These are phyloP conservation scores for Porphyrio hochstetteri DNA, from an alignment of 2,113 vertebrate genomes.

Conservation along the genomic window DNA sequence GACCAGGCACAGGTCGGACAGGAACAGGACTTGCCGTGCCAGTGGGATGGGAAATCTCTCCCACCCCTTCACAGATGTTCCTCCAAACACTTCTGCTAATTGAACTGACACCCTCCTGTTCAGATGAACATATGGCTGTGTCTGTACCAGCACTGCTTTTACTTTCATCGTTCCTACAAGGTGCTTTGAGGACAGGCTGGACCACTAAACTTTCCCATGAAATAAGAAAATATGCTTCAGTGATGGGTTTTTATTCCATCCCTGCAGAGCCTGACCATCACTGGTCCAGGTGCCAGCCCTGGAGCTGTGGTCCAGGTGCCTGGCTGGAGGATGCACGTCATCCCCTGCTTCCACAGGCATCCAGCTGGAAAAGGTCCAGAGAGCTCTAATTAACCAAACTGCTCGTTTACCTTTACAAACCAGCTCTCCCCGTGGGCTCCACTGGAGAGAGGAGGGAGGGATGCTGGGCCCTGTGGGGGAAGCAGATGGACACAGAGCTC, in stretches of 20 bases:
- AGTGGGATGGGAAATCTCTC: not conserved
- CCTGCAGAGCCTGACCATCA: not conserved
- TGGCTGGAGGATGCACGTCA: not conserved
- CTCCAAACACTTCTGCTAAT: not conserved
- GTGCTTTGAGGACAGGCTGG: constrained; percentile 26
- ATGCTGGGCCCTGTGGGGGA: not conserved
- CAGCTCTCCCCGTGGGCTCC: not conserved
- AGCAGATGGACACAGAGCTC: not conserved
- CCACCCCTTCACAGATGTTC: not conserved
- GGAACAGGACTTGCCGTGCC: not conserved
- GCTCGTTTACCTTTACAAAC: not conserved
- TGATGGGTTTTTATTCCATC: accelerated
- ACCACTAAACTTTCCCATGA: not conserved
- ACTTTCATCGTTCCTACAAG: not conserved
- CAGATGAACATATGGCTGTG: not conserved
- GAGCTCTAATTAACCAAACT: constrained; percentile 26
- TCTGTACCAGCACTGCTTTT: not conserved
- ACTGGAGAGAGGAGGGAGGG: not conserved
- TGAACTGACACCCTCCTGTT: not conserved
- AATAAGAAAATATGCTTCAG: not conserved
- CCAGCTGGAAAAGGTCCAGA: not conserved
- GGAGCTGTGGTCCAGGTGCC: not conserved
- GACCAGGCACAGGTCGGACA: accelerated
- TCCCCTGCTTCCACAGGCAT: not conserved
- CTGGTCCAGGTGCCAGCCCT: not conserved